phyloP scores from a whole-genome alignment of 2,888 invertebrate genomes.

The Andricus curvator region DNA sequence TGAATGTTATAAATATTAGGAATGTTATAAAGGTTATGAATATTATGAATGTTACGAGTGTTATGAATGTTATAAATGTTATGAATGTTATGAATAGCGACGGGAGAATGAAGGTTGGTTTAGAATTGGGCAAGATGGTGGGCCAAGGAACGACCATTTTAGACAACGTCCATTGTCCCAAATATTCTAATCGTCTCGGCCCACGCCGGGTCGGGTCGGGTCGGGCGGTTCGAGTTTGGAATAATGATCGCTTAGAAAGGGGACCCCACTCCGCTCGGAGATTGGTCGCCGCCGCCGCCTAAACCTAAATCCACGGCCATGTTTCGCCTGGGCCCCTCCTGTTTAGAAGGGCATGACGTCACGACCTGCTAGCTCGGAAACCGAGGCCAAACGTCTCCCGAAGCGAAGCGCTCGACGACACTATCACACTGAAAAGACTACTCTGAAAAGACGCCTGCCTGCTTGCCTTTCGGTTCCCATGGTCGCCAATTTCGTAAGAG shows the following conservation, averaged over 20 bases:
- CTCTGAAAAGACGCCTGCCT: constrained; percentile 51
- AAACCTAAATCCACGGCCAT: constrained; percentile 76
- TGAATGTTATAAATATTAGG: too few species aligned
- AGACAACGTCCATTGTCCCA: constrained; percentile 51
- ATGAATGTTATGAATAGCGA: too few species aligned
- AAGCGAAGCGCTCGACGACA: constrained; percentile 48
- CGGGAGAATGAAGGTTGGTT: background rate
- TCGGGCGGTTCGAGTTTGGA: constrained; percentile 38
- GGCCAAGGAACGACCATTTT: constrained; percentile 59
- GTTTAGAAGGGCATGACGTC: constrained; percentile 78
- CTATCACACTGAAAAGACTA: constrained; percentile 19
- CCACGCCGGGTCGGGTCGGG: background rate
- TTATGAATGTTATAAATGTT: too few species aligned
- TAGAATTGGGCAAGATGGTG: constrained; percentile 7
- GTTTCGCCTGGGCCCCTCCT: constrained; percentile 76
- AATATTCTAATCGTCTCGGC: constrained; percentile 56
- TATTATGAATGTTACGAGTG: too few species aligned
- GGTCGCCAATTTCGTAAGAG: constrained; percentile 59
- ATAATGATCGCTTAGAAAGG: constrained; percentile 65
- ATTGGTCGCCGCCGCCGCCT: constrained; percentile 47
- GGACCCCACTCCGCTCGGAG: constrained; percentile 47
- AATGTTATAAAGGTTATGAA: too few species aligned
- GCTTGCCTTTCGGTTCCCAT: constrained; percentile 57
- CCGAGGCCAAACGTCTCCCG: constrained; percentile 63
- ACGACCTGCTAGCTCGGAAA: constrained; percentile 58